Percentiles rank a stretch among this genome's conserved stretches.
phyloP scores from a whole-genome alignment of 1,140 invertebrate species.

The Drosophila funebris region DNA sequence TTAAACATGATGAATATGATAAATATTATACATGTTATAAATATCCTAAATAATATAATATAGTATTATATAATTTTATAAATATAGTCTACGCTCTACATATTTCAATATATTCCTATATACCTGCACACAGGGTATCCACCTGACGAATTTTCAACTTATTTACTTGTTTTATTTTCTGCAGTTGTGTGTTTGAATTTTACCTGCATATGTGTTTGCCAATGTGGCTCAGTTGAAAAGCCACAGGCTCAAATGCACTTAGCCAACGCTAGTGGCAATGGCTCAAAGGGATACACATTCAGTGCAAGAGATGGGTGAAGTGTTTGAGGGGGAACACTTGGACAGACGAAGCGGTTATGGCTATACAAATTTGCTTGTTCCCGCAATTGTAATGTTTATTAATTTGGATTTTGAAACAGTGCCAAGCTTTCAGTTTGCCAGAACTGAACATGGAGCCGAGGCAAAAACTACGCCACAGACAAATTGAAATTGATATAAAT shows the following conservation, averaged over 20 bases:
- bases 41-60: no score
- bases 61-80: no score
- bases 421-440: conserved; percentile 31
- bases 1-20: no score
- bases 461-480: conserved; percentile 34
- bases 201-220: conserved; percentile 69
- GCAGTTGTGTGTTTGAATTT: conserved; percentile 45
- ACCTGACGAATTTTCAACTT: not conserved
- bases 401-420: conserved; percentile 55
- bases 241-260: conserved; percentile 59
- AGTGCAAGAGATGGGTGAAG: not conserved
- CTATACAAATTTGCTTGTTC: conserved; percentile 60
- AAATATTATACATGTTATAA: no score
- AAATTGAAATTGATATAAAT: conserved; percentile 54
- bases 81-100: no score
- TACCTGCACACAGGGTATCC: not conserved
- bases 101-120: no score
- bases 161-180: not conserved
- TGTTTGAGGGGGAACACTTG: not conserved
- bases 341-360: conserved; percentile 55
- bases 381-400: conserved; percentile 64
- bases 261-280: conserved; percentile 16
- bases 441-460: not conserved
- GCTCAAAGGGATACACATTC: not conserved
- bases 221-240: conserved; percentile 52